Evolutionary conservation across 2,888 invertebrate genomes (phyloP).

Genomic region (Habroteleia sp.): DNA sequence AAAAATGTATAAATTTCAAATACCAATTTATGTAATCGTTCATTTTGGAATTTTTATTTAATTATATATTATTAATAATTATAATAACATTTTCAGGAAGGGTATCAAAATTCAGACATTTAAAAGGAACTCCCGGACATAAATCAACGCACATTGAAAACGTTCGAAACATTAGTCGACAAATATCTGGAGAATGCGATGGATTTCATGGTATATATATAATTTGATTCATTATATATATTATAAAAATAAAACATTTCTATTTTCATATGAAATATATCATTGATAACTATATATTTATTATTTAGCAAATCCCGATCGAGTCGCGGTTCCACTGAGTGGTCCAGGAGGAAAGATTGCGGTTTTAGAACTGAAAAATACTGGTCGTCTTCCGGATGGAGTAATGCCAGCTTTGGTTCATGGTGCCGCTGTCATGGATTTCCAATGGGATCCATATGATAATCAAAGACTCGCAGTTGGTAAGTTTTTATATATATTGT

Average conservation of each 20-base stretch:
- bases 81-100: slow-evolving; percentile 82
- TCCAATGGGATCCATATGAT: slow-evolving; percentile 97
- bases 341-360: slow-evolving; percentile 96
- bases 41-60: too few relatives aligned
- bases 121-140: slow-evolving; percentile 94
- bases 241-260: too few relatives aligned
- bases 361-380: slow-evolving; percentile 90
- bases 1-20: too few relatives aligned
- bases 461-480: slow-evolving; percentile 89
- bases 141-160: slow-evolving; percentile 96
- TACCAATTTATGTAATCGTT: too few relatives aligned
- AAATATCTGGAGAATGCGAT: slow-evolving; percentile 96
- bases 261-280: too few relatives aligned
- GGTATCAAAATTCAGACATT: slow-evolving; percentile 95
- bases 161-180: slow-evolving; percentile 93
- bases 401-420: slow-evolving; percentile 94
- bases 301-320: slow-evolving; percentile 88
- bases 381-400: slow-evolving; percentile 89
- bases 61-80: slow-evolving; percentile 18
- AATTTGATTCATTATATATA: too few relatives aligned
- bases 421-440: slow-evolving; percentile 94
- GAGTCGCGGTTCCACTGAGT: slow-evolving; percentile 94
- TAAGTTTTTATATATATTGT: too few relatives aligned
- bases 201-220: slow-evolving; percentile 95
- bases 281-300: background rate